These are phyloP conservation scores for Bilobella aurantiaca DNA, from an alignment of 1,140 invertebrate genomes.

Conservation along the genomic window DNA sequence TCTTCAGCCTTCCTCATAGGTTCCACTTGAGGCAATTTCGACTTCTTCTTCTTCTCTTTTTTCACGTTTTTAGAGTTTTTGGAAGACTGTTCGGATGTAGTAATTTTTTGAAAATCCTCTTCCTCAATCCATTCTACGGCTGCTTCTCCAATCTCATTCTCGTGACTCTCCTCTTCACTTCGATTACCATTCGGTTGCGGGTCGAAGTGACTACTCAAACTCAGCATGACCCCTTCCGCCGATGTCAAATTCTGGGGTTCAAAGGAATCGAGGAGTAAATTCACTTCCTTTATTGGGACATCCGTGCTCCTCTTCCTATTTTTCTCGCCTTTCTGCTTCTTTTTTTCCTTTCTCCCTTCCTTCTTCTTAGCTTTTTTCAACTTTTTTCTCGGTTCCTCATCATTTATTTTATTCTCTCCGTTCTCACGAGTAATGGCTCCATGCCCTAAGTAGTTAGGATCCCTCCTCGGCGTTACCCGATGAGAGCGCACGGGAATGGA, in stretches of 20 bases:
- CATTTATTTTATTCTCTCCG: background rate
- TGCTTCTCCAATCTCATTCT: no score
- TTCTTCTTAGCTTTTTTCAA: constrained; percentile 18
- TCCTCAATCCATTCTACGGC: background rate
- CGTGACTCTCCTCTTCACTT: no score
- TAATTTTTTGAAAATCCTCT: background rate
- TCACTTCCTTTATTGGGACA: constrained; percentile 15
- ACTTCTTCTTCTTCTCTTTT: constrained; percentile 1
- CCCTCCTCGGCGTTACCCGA: constrained; percentile 19
- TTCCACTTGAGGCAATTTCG: background rate
- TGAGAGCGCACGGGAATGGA: constrained; percentile 19
- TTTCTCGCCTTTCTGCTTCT: constrained; percentile 27
- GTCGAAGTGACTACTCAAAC: no score
- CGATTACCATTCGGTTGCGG: no score
- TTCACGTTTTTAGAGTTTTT: background rate
- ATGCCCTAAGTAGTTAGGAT: constrained; percentile 26
- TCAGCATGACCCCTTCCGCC: constrained; percentile 5
- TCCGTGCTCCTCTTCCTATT: constrained; percentile 11
- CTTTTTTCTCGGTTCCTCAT: constrained; percentile 2
- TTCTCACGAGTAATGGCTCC: constrained; percentile 3
- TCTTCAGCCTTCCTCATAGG: background rate
- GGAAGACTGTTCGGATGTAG: background rate
- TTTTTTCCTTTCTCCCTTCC: constrained; percentile 16
- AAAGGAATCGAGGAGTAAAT: constrained; percentile 20
- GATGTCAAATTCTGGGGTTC: no score